Evolutionary conservation across 2,888 invertebrate genomes (phyloP).

Genomic region (Epinotia ramella): DNA sequence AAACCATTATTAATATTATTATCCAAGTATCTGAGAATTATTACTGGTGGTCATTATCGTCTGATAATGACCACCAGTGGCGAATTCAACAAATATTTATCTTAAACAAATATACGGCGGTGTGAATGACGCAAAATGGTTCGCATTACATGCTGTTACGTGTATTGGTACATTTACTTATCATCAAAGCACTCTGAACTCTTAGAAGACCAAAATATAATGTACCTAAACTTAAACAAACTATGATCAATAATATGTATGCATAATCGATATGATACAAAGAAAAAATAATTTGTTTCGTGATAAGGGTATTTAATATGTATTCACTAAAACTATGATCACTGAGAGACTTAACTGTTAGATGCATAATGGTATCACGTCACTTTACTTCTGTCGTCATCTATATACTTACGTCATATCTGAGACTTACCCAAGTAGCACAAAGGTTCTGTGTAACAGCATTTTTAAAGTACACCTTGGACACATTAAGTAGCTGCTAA

Average conservation of each 20-base stretch:
- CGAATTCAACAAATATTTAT: slow-evolving; percentile 56
- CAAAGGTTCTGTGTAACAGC: no score
- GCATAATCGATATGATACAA: no score
- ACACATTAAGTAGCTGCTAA: no score
- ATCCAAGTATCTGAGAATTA: slow-evolving; percentile 3
- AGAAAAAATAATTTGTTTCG: no score
- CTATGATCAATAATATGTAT: background rate
- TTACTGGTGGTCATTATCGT: slow-evolving; percentile 30
- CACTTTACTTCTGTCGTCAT: no score
- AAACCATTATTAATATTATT: background rate
- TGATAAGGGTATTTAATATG: no score
- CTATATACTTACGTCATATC: no score
- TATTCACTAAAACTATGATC: background rate
- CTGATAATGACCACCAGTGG: slow-evolving; percentile 48
- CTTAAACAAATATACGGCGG: slow-evolving; percentile 51
- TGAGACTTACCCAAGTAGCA: no score
- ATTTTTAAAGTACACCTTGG: no score
- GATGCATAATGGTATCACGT: no score
- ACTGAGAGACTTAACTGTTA: no score
- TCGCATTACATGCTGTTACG: slow-evolving; percentile 43
- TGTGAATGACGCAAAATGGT: slow-evolving; percentile 61
- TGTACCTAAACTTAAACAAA: slow-evolving; percentile 49
- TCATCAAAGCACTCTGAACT: slow-evolving; percentile 60
- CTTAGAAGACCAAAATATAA: slow-evolving; percentile 56
- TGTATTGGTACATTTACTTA: slow-evolving; percentile 53